Evolutionary conservation across 2,797 vertebrate species (phyloP), one percentile per base, ranked within the genome.

Genomic region (Mormyrops boulengeri): DNA sequence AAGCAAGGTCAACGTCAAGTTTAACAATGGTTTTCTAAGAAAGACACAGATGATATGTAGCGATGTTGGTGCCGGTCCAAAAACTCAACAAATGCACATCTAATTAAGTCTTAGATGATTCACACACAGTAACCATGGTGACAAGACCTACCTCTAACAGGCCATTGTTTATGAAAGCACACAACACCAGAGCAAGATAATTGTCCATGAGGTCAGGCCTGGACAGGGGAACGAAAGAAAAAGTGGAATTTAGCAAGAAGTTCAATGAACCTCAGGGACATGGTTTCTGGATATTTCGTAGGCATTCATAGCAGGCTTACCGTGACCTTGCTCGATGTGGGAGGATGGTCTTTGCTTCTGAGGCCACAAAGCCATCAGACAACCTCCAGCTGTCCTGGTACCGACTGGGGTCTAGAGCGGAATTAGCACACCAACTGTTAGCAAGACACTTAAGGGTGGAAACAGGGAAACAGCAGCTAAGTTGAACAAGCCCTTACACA

Each of bases 121-220:
- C 62, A 66, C n/a, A 66, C 34, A 41, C 38, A n/a, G 9, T 41
- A 84, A 26, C 34, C 19, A 38, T 52, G 60, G 41, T 19, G 85
- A 89, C 34, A 5, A 1, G 52, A 60, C 30, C 92, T 96, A 99
- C 99, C 96, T 99, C 98, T 92, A 99, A 94, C 92, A 99, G 96
- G 90, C 98, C 97, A 92, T 98, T 98, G 91, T 94, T 95, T 94
- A 99, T 98, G 94, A 99, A 99, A 85, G 98, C 97, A 89, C 98
- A 99, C 9, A 99, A 97, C 91, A 99, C 96, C 93, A 99, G 96
- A 38, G 98, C 98, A 93, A 99, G 96, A 88, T 99, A 99, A 95
- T 99, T 99, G 96, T 99, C 99, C 97, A 99, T 99, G 91, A 99
- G 96, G 94, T 99, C 99, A 92, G 99, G 97, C 91, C 99, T 99